Evolutionary conservation across 2,888 invertebrate genomes (phyloP), one percentile per base, ranked within the genome.

Genomic region (Didymodactylos carnosus): DNA sequence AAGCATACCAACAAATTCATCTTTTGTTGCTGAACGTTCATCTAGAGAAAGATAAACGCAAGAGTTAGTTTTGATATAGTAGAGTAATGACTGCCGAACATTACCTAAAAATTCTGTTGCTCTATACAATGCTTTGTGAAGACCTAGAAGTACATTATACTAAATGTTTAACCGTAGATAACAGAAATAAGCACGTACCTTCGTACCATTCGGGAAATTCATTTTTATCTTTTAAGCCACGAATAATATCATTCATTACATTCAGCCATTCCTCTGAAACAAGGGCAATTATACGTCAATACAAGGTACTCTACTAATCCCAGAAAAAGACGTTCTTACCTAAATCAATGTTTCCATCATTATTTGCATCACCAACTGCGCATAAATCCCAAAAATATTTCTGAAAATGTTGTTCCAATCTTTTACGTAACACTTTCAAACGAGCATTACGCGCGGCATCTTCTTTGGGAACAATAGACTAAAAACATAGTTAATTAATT

Each of bases 241-340:
- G n/a, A 25, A 75, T 70, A 25, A 75, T 72, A 62, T 75, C 73
- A 46, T 75, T 75, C 53, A 75, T 75, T 25, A 75, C 75, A 75
- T 75, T 73, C 2, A 75, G 72, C 75, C 75, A 75, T 73, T 75
- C 75, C 16, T 75, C 74, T 62, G n/a, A n/a, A n/a, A n/a, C n/a
- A n/a, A n/a, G n/a, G n/a, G n/a, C n/a, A n/a, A 19, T 53, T 16
- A 1, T 35, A 25, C 4, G 5, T 27, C 6, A 53, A n/a, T 6
- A 27, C 14, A 16, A 3, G 29, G 2, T 6, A 16, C 5, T 29
- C 5, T 2, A 29, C 13, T 11, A 53, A 3, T 29, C 4, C 3
- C 14, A 16, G 8, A n/a, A 29, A 19, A 2, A 62, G 19, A n/a
- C n/a, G 0, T 35, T 35, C 0, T 19, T 62, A 62, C 62, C 62